phyloP scores from a whole-genome alignment of 2,113 vertebrate genomes.

The Riparia riparia region DNA sequence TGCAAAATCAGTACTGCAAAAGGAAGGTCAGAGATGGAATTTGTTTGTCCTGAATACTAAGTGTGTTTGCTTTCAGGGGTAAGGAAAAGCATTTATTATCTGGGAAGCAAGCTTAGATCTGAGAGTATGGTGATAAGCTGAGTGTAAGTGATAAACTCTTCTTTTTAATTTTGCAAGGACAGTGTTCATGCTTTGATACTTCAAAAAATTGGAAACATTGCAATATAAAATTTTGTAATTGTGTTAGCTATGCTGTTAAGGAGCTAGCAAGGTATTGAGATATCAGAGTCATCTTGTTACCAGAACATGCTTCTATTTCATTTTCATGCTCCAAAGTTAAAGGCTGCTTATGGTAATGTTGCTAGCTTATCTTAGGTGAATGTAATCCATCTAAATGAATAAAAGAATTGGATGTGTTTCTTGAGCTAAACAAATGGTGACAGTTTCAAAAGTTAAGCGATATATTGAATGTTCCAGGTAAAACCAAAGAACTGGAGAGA shows the following conservation, averaged over 20 bases:
- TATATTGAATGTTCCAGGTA: conserved; percentile 30
- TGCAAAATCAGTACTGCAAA: conserved; percentile 43
- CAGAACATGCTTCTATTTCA: not conserved
- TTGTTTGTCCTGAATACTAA: not conserved
- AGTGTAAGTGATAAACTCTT: not conserved
- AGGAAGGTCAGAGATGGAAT: conserved; percentile 65
- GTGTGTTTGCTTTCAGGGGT: not conserved
- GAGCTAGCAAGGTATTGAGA: not conserved
- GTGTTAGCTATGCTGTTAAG: not conserved
- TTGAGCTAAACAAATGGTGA: not conserved
- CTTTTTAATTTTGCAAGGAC: not conserved
- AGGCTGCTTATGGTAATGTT: not conserved
- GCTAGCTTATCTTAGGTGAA: not conserved
- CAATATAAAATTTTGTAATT: not conserved
- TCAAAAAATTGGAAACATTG: accelerated
- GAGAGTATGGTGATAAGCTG: not conserved
- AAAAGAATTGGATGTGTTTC: not conserved
- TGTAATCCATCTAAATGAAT: not conserved
- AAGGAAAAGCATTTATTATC: not conserved
- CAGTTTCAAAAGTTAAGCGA: not conserved
- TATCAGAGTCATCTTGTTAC: not conserved
- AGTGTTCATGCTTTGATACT: not conserved
- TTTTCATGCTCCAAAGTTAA: not conserved
- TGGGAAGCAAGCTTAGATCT: not conserved
- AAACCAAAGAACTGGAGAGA: conserved; percentile 32